Conservation (phyloP, 1,140 invertebrate genomes). For the Drosophila trapezifrons region DNA sequence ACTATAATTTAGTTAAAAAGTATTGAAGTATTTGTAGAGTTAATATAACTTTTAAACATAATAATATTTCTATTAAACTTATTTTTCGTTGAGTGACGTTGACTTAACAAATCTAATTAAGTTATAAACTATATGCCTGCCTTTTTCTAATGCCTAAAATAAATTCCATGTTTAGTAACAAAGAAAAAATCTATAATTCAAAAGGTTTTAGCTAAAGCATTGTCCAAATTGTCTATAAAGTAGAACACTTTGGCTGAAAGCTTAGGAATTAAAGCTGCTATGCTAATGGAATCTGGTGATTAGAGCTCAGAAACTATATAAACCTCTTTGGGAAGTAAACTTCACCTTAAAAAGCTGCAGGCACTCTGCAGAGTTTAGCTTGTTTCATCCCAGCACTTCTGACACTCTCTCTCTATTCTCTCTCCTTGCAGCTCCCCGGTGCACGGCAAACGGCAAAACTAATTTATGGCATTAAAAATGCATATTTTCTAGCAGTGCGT, state of each 20-base stretch:
- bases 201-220: not conserved
- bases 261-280: constrained; percentile 21
- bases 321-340: constrained; percentile 1
- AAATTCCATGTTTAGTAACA: not conserved
- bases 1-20: not conserved
- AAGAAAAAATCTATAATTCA: not conserved
- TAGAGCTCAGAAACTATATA: constrained; percentile 31
- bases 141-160: no score
- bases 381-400: constrained; percentile 7
- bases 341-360: constrained; percentile 12
- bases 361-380: constrained; percentile 27
- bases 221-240: not conserved
- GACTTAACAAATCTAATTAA: no score
- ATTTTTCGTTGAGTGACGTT: not conserved
- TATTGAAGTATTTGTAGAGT: not conserved
- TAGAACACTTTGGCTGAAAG: not conserved
- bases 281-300: constrained; percentile 42
- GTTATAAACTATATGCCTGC: no score
- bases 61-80: no score
- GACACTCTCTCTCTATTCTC: constrained; percentile 16
- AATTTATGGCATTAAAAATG: constrained; percentile 83
- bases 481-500: constrained; percentile 81
- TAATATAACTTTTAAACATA: no score
- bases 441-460: constrained; percentile 74
- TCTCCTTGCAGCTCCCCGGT: constrained; percentile 49